A percentile compares a stretch with the other conserved stretches of the same genome.
Evolutionary conservation across 2,797 vertebrate genomes (phyloP).

Genomic region (Acanthurus lineatus): DNA sequence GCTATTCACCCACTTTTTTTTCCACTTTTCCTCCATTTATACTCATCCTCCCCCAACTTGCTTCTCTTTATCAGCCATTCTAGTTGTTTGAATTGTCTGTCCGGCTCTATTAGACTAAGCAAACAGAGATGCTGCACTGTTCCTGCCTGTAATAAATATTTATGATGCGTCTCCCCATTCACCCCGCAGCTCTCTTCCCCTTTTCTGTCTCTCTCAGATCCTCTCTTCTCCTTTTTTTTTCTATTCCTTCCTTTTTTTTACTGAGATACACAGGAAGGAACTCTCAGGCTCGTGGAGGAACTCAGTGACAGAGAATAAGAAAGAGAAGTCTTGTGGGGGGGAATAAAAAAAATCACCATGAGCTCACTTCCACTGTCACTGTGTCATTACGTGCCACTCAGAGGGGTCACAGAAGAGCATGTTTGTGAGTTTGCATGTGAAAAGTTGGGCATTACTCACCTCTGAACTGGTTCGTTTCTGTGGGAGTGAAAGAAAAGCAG

Average conservation of each 20-base stretch:
- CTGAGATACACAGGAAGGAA: slow-evolving; percentile 53
- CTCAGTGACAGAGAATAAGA: slow-evolving; percentile 54
- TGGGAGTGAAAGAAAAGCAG: slow-evolving; percentile 43
- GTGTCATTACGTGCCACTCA: slow-evolving; percentile 48
- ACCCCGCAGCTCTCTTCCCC: slow-evolving; percentile 34
- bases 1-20: slow-evolving; percentile 36
- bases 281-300: slow-evolving; percentile 37
- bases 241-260: slow-evolving; percentile 65
- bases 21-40: slow-evolving; percentile 28
- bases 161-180: slow-evolving; percentile 66
- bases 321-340: slow-evolving; percentile 52
- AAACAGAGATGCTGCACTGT: slow-evolving; percentile 77
- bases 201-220: slow-evolving; percentile 27
- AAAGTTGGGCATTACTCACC: slow-evolving; percentile 72
- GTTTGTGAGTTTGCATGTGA: slow-evolving; percentile 17
- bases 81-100: slow-evolving; percentile 69
- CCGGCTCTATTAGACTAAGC: slow-evolving; percentile 73
- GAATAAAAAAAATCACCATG: slow-evolving; percentile 16
- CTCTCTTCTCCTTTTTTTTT: slow-evolving; percentile 40
- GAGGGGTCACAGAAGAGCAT: slow-evolving; percentile 18
- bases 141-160: slow-evolving; percentile 78
- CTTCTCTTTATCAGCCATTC: slow-evolving; percentile 47
- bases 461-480: slow-evolving; percentile 73
- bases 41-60: slow-evolving; percentile 35
- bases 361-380: slow-evolving; percentile 64